Conservation (phyloP, 2,113 vertebrate genomes). For the Eretmochelys imbricata region DNA sequence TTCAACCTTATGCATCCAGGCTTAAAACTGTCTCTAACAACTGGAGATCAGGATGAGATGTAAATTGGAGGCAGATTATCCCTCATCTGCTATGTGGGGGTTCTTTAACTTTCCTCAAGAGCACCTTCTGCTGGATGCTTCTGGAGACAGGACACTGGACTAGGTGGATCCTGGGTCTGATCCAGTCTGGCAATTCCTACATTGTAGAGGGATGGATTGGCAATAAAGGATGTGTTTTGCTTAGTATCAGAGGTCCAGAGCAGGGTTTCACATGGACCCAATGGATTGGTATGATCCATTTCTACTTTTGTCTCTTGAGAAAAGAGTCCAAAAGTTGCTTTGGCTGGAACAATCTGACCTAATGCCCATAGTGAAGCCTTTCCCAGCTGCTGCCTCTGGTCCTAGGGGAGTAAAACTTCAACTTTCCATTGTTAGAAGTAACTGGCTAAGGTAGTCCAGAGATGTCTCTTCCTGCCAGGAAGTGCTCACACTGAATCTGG, state of each 20-base stretch:
- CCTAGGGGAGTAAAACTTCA: neutral
- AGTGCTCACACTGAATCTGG: neutral
- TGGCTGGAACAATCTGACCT: neutral
- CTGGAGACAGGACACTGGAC: neutral
- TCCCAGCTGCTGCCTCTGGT: neutral
- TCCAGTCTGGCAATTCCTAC: neutral
- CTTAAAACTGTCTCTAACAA: neutral
- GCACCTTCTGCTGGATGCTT: neutral
- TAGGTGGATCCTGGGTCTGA: neutral
- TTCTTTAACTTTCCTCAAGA: neutral
- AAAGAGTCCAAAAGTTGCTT: neutral
- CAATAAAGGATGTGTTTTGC: neutral
- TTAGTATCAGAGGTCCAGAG: rapidly evolving
- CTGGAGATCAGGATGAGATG: neutral
- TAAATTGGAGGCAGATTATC: neutral
- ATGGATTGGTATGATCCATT: neutral
- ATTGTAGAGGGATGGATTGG: neutral
- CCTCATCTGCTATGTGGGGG: neutral
- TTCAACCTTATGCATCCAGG: neutral
- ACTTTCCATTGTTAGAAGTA: neutral
- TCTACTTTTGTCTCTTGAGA: neutral
- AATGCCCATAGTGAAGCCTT: neutral
- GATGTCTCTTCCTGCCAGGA: neutral
- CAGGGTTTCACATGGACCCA: neutral
- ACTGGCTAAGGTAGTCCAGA: neutral